Conservation (phyloP, 2,888 invertebrate genomes). For the Eubasilissa splendida region DNA sequence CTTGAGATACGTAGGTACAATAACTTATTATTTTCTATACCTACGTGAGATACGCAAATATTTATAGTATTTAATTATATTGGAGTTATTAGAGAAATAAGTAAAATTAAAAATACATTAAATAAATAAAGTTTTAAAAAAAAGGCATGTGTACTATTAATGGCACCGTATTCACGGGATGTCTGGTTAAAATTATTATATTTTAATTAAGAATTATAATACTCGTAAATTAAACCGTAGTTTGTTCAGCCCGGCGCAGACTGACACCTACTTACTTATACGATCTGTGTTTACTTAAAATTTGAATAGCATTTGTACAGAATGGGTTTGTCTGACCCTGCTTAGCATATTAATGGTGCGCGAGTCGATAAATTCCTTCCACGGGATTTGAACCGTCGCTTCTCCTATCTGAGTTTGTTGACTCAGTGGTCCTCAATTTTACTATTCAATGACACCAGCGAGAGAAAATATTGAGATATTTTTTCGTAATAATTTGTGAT, state of each 20-base stretch:
- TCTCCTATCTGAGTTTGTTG: constrained; percentile 30
- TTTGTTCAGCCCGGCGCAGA: constrained; percentile 3
- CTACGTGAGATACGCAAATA: no score
- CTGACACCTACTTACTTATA: constrained; percentile 27
- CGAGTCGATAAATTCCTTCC: constrained; percentile 51
- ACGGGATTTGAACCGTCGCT: constrained; percentile 40
- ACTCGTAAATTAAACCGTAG: constrained; percentile 6
- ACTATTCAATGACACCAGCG: not conserved
- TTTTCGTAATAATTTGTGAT: no score
- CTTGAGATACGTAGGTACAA: no score
- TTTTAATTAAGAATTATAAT: constrained; percentile 14
- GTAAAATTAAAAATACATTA: no score
- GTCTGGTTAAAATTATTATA: constrained; percentile 15
- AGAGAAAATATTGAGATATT: no score
- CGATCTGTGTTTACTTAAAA: constrained; percentile 46
- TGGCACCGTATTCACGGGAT: not conserved
- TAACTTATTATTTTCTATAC: no score
- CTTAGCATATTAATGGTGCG: constrained; percentile 53
- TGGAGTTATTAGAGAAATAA: no score
- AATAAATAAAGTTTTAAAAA: no score
- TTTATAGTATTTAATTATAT: no score
- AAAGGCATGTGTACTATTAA: not conserved
- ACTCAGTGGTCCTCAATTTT: constrained; percentile 26
- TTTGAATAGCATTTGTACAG: constrained; percentile 47
- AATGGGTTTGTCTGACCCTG: constrained; percentile 43